Evolutionary conservation across 1,140 invertebrate genomes (phyloP).

Genomic region (Tribolium castaneum): DNA sequence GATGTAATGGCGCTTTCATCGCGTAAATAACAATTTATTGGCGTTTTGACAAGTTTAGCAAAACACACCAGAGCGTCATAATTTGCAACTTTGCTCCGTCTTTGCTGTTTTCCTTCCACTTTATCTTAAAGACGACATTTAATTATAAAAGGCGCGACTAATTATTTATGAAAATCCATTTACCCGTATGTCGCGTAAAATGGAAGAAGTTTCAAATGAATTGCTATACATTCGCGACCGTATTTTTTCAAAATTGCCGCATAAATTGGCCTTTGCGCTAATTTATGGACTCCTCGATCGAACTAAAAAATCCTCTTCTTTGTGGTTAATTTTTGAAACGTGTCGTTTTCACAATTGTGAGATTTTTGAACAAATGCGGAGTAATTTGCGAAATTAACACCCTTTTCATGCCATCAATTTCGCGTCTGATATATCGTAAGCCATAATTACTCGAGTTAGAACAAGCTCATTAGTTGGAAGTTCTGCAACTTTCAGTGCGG

Average conservation of each 20-base stretch:
- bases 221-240: conserved; percentile 17
- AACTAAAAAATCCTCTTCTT: no score
- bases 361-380: no score
- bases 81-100: conserved; percentile 17
- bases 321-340: no score
- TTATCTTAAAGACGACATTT: neutral
- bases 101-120: conserved; percentile 1
- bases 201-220: conserved; percentile 24
- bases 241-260: conserved; percentile 7
- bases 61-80: neutral
- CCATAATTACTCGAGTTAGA: no score
- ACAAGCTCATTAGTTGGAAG: no score
- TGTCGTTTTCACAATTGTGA: no score
- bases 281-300: neutral
- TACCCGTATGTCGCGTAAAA: conserved; percentile 12
- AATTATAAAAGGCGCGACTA: conserved; percentile 29
- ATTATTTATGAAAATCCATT: conserved; percentile 34
- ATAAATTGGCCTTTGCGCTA: neutral
- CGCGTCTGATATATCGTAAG: no score
- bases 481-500: no score
- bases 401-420: no score
- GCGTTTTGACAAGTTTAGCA: neutral
- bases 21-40: neutral
- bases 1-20: neutral
- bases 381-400: no score